Base-by-base conservation (phyloP, 1,140 invertebrate genomes). In the Diabrotica virgifera region DNA sequence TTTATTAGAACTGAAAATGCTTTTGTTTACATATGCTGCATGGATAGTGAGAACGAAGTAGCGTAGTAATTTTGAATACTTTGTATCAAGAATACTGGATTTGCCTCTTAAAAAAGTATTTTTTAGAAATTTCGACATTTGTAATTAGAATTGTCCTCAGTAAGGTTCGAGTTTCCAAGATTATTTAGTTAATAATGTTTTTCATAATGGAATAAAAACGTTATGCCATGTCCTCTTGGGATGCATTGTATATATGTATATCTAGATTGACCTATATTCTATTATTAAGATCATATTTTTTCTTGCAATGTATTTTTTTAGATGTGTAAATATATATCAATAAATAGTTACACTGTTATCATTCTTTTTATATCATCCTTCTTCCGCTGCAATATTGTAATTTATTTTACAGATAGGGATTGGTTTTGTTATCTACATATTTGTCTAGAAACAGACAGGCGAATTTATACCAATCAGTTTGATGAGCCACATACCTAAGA, bases 241-340 rank as follows among this genome's bases (percentile, higher is more conserved):
- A 66, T 65, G 68, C 74, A 62, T 67, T 77, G 76, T 77, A 76
- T 73, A 76, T 77, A 77, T 77, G 76, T 77, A 77, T 71, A 75
- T 76, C 70, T 75, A 76, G 72, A 76, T 72, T 71, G 72, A 76
- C 72, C 54, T 70, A 73, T 74, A 69, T 55, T 62, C 71, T 72
- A 74, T 74, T 62, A 68, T 68, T 71, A 75, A 71, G 69, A 72
- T 77, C 72, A 74, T 74, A 76, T 77, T 75, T 77, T 77, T 71
- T 74, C 75, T 74, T 77, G 74, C 68, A 74, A 76, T 76, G 75
- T 77, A 77, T 77, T 76, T 77, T 77, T 77, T 77, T 77, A 77
- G 74, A 75, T 76, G 70, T 76, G 72, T 77, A 75, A 73, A 77
- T 76, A 74, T 36, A 14, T 62, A 62, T 62, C 35, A 62, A 62